A percentile compares a stretch with the other conserved stretches of the same genome.
Evolutionary conservation across 1,140 invertebrate species (phyloP).

Genomic region (Leptoteleia sp.): DNA sequence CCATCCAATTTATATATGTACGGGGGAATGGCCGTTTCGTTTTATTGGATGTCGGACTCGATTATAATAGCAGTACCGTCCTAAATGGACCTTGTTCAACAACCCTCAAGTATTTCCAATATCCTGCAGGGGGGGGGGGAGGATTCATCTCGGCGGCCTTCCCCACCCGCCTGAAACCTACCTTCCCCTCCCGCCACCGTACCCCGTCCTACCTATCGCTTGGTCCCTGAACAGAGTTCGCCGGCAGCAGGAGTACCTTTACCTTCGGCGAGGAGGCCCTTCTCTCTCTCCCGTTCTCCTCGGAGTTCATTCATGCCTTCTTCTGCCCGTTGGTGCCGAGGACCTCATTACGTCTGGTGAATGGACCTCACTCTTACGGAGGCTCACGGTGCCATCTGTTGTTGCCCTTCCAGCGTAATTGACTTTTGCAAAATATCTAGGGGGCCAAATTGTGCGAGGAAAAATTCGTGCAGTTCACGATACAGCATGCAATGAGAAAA

Average conservation of each 20-base stretch:
- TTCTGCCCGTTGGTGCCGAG: slow-evolving; percentile 76
- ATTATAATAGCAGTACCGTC: slow-evolving; percentile 75
- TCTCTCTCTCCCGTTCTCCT: slow-evolving; percentile 21
- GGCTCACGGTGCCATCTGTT: slow-evolving; percentile 32
- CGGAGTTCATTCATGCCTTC: slow-evolving; percentile 77
- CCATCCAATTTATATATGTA: slow-evolving; percentile 68
- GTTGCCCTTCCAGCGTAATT: slow-evolving; percentile 37
- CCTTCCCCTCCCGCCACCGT: slow-evolving; percentile 11
- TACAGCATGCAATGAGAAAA: too few species aligned
- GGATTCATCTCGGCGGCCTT: slow-evolving; percentile 69
- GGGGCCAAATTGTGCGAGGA: slow-evolving; percentile 28
- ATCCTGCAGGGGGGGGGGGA: slow-evolving; percentile 80
- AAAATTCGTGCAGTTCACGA: too few species aligned
- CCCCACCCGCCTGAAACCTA: slow-evolving; percentile 33
- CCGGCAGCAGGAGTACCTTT: slow-evolving; percentile 39
- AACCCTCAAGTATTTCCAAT: slow-evolving; percentile 80
- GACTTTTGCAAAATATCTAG: slow-evolving; percentile 42
- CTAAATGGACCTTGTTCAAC: slow-evolving; percentile 79
- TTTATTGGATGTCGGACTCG: slow-evolving; percentile 73
- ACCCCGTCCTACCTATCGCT: too few species aligned
- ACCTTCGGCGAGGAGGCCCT: slow-evolving; percentile 22
- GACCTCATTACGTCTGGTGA: slow-evolving; percentile 78
- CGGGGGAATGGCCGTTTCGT: slow-evolving; percentile 62
- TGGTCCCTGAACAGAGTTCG: too few species aligned
- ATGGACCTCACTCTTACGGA: slow-evolving; percentile 72